Percentiles rank a stretch among this genome's conserved stretches.
Evolutionary conservation across 2,113 vertebrate species (phyloP).

Genomic region (Corydoras maculifer): DNA sequence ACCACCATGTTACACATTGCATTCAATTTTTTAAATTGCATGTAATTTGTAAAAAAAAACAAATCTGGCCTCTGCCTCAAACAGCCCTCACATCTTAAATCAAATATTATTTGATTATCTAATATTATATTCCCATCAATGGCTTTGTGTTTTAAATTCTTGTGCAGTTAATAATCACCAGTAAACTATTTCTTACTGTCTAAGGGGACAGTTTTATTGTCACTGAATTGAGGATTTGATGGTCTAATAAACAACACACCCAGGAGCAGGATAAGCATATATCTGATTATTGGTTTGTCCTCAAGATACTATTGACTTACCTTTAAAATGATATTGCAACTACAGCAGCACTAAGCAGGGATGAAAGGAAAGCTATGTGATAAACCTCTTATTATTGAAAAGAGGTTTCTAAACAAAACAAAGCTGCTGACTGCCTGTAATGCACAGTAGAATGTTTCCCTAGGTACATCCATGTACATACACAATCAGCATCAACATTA

Average conservation of each 20-base stretch:
- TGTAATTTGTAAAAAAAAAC: too few species aligned
- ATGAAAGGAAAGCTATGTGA: background rate
- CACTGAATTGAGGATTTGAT: slow-evolving; percentile 34
- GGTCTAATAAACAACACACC: slow-evolving; percentile 34
- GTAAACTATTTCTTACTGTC: slow-evolving; percentile 7
- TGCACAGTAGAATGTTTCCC: background rate
- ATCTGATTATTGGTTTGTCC: slow-evolving; percentile 31
- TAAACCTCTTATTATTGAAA: background rate
- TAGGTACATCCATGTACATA: background rate
- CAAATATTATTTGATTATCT: background rate
- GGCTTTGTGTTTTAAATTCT: slow-evolving; percentile 30
- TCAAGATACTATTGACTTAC: slow-evolving; percentile 16
- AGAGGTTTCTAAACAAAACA: background rate
- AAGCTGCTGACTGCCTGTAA: background rate
- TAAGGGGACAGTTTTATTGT: slow-evolving; percentile 15
- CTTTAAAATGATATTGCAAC: slow-evolving; percentile 33
- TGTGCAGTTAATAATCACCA: slow-evolving; percentile 21
- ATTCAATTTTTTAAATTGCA: too few species aligned
- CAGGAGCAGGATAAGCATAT: slow-evolving; percentile 30
- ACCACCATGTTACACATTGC: too few species aligned
- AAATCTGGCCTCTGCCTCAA: too few species aligned
- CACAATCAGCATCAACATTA: background rate
- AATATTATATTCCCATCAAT: slow-evolving; percentile 9
- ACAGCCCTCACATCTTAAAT: background rate
- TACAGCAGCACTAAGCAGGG: background rate